A percentile compares a stretch with the other conserved stretches of the same genome.
phyloP scores from a whole-genome alignment of 1,140 invertebrate genomes.

The Eciton burchellii region DNA sequence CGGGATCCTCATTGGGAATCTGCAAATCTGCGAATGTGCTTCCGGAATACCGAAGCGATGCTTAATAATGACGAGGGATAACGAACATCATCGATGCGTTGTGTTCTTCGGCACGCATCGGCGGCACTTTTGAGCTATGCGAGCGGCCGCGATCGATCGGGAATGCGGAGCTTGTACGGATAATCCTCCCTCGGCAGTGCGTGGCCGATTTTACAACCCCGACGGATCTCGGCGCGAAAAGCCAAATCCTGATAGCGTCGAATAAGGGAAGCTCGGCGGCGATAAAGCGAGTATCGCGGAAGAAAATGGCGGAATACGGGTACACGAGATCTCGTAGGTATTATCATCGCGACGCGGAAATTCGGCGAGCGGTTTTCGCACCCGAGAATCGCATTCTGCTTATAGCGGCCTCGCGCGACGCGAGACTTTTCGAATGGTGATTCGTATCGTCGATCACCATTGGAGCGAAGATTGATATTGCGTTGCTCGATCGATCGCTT shows the following conservation, averaged over 20 bases:
- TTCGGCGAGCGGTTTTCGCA: constrained; percentile 30
- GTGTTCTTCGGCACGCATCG: not conserved
- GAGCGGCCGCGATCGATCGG: constrained; percentile 24
- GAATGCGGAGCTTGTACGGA: constrained; percentile 34
- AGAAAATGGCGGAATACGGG: constrained; percentile 53
- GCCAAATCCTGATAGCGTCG: constrained; percentile 45
- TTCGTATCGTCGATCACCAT: not conserved
- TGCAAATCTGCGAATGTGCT: too few relatives aligned
- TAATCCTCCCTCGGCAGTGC: constrained; percentile 26
- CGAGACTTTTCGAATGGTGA: not conserved
- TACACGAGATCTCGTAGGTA: constrained; percentile 48
- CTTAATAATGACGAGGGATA: not conserved
- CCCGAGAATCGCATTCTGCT: constrained; percentile 48
- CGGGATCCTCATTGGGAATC: not conserved
- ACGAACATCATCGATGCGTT: not conserved
- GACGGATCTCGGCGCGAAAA: constrained; percentile 37
- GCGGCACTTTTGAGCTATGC: not conserved
- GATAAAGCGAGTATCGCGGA: constrained; percentile 25
- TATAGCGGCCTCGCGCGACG: not conserved
- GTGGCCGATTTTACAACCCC: constrained; percentile 38
- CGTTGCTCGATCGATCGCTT: not conserved
- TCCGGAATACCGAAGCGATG: too few relatives aligned
- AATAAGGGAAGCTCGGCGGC: constrained; percentile 43
- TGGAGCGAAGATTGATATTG: not conserved
- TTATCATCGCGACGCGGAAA: constrained; percentile 43